Evolutionary conservation across 2,113 vertebrate species (phyloP), one percentile per base, ranked within the genome.

Genomic region (Lucifuga dentata): DNA sequence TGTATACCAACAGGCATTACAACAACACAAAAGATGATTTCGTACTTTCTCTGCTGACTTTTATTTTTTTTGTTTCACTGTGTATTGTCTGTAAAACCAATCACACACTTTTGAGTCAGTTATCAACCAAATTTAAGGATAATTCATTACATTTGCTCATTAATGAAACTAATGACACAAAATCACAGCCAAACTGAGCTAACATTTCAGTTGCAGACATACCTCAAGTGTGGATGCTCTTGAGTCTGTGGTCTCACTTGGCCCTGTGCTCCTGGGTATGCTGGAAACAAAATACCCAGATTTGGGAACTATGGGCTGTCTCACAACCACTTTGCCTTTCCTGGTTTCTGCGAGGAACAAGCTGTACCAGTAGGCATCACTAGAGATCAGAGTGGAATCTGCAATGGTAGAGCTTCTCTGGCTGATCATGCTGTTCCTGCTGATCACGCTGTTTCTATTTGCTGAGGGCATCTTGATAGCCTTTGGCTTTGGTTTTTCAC

Each of bases 291-390:
- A 89, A 45, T 91, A 93, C 21, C 93, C 93, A 1, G 87, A 59
- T 52, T 92, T 91, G 16, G 91, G 90, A 15, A 91, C 88, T 24
- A 93, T 86, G 2, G 93, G 91, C 74, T 93, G 91, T 65, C 91
- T 87, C 41, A 93, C 86, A 0, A 93, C 91, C 75, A 93, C 88
- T 69, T 92, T 93, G 23, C 92, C 92, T 64, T 92, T 93, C 68
- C 91, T 85, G 36, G 92, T 92, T 81, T 93, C 92, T 19, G 91
- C 90, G 5, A 93, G 68, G 81, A 93, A 92, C 72, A 92, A 73
- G 72, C 91, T 93, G 79, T 93, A 92, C 93, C 93, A 93, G 85
- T 93, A 93, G 75, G 92, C 92, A 53, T 93, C 92, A 13, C 90
- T 92, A 68, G 93, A 93, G 69, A 93, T 91, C 55, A 93, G 73